Conservation (phyloP, 2,888 invertebrate genomes). For the Amphipyra tragopoginis region DNA sequence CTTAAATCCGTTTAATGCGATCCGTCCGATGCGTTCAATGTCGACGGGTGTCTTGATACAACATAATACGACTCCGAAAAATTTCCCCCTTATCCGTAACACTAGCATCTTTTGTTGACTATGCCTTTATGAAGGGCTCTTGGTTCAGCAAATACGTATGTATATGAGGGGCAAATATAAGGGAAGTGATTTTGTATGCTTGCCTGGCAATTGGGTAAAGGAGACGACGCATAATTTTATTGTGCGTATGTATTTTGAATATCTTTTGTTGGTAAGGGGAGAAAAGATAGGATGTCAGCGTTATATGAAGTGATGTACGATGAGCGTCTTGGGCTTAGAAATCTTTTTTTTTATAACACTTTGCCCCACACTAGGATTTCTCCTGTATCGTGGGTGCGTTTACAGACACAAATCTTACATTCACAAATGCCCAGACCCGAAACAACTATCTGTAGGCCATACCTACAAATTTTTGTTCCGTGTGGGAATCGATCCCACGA, state of each 20-base stretch:
- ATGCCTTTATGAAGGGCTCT: slow-evolving; percentile 31
- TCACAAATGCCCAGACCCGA: too few species aligned
- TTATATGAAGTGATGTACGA: too few species aligned
- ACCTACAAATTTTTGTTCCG: too few species aligned
- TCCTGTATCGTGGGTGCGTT: too few species aligned
- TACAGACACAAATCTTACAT: too few species aligned
- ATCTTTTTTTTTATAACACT: too few species aligned
- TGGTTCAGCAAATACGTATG: slow-evolving; percentile 30
- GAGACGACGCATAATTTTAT: slow-evolving; percentile 41
- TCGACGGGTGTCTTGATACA: neutral
- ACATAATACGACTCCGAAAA: slow-evolving; percentile 31
- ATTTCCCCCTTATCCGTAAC: slow-evolving; percentile 33
- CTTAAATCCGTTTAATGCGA: too few species aligned
- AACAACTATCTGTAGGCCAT: too few species aligned
- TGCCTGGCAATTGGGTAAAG: slow-evolving; percentile 37
- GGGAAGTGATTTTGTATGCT: slow-evolving; percentile 40
- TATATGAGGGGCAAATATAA: slow-evolving; percentile 23
- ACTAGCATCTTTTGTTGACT: slow-evolving; percentile 45
- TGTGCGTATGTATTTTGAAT: slow-evolving; percentile 21
- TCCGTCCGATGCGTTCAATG: too few species aligned
- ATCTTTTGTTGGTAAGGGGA: slow-evolving; percentile 3
- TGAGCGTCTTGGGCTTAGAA: neutral
- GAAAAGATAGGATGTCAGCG: too few species aligned
- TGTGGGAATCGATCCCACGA: too few species aligned
- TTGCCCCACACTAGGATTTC: too few species aligned